phyloP scores from a whole-genome alignment of 2,797 vertebrate genomes.

The Masticophis lateralis region DNA sequence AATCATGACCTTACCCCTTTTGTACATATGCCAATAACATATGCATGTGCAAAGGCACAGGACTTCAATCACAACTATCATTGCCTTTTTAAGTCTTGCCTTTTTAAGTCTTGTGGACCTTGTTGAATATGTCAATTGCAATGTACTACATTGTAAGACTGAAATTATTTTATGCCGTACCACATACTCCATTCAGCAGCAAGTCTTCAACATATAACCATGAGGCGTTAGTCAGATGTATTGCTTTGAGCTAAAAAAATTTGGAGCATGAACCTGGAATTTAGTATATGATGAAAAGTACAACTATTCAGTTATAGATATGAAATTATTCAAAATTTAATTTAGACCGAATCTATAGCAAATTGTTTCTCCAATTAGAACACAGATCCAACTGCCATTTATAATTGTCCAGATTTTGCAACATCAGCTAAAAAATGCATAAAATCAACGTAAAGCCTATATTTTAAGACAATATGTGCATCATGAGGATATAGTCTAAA shows the following conservation, averaged over 20 bases:
- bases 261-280: no score
- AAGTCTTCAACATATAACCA: neutral
- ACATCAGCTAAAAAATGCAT: neutral
- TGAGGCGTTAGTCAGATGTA: neutral
- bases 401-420: neutral
- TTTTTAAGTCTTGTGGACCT: neutral
- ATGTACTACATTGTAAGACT: neutral
- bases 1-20: neutral
- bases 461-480: neutral
- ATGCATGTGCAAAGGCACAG: neutral
- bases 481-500: neutral
- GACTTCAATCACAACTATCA: neutral
- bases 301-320: neutral
- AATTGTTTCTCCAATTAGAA: neutral
- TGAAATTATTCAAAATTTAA: neutral
- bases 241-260: neutral
- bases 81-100: neutral
- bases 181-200: neutral
- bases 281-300: neutral
- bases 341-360: neutral
- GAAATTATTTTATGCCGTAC: neutral
- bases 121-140: neutral
- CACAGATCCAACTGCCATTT: neutral
- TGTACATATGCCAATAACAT: neutral
- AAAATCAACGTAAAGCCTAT: neutral